Evolutionary conservation across 2,888 invertebrate species (phyloP), one percentile per base, ranked within the genome.

Genomic region (Tenodera sinensis): DNA sequence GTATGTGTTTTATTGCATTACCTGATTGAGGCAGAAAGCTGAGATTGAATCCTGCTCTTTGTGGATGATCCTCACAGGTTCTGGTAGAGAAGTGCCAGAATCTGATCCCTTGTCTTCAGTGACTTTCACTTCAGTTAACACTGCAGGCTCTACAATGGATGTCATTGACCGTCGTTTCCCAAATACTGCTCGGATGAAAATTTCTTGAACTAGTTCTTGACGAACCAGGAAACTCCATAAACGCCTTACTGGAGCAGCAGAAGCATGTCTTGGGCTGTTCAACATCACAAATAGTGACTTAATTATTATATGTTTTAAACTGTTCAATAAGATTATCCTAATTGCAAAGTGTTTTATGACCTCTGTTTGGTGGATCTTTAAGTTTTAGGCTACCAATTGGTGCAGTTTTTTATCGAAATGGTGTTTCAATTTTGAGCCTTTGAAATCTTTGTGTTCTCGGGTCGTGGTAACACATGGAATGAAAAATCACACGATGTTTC

Each of bases 1-100:
- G n/a, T n/a, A n/a, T n/a, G n/a, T n/a, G 83, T 54, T 27, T 34
- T 25, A 28, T 71, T 47, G 30, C 28, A 91, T 91, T 92, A 98
- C 98, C 95, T 97, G 97, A 93, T 99, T 99, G 90, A 99, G 95
- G 92, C 99, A 99, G 95, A 99, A 99, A 71, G 99, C 98, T 88
- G 98, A 97, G 91, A 99, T 99, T 89, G 98, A 98, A 93, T 99
- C 99, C 94, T 99, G 99, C 93, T 99, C 99, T 94, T 99, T 99
- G 93, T 99, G 99, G 91, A 99, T 98, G 91, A 99, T 98, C 91
- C 99, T 96, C 90, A 98, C 98, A 15, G 98, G 98, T 92, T 98
- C 98, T 90, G 96, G 95, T 90, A 95, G 93, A 90, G 89, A 83
- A 28, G 84, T 54, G 28, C 89, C 88, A 27, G 88, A 42, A 84